These are phyloP conservation scores for Abrostola triplasia DNA, from an alignment of 2,888 invertebrate species.

Conservation along the genomic window DNA sequence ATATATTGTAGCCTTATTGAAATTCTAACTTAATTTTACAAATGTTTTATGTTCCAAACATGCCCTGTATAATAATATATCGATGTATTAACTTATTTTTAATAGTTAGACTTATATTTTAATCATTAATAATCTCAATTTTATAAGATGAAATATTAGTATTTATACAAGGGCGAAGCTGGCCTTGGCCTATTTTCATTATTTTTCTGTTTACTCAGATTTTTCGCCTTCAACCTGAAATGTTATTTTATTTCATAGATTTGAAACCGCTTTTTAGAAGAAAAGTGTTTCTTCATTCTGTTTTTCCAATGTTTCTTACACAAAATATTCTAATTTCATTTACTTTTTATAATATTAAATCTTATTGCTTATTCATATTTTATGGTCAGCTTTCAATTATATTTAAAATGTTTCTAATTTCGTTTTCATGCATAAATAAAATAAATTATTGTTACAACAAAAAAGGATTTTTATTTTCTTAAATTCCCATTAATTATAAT, in stretches of 20 bases:
- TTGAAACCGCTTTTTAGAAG: conserved; percentile 74
- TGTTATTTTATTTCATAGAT: conserved; percentile 53
- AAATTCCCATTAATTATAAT: conserved; percentile 20
- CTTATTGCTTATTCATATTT: conserved; percentile 40
- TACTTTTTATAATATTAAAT: conserved; percentile 40
- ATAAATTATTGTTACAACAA: conserved; percentile 6
- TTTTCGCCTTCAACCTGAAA: conserved; percentile 36
- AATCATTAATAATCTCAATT: conserved; percentile 23
- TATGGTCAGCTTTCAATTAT: conserved; percentile 58
- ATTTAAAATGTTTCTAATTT: conserved; percentile 19
- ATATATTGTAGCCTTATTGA: conserved; percentile 53
- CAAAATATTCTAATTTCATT: conserved; percentile 49
- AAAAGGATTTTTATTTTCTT: conserved; percentile 13
- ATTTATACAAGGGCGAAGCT: conserved; percentile 53
- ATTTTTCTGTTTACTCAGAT: conserved; percentile 43
- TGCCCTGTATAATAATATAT: conserved; percentile 64
- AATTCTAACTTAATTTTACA: conserved; percentile 59
- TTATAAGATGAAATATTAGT: conserved; percentile 28
- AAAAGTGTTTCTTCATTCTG: conserved; percentile 74
- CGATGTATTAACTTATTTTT: conserved; percentile 60
- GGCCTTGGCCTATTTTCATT: conserved; percentile 56
- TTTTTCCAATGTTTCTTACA: conserved; percentile 52
- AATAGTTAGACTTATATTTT: conserved; percentile 50
- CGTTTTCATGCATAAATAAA: conserved; percentile 37
- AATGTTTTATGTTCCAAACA: conserved; percentile 75